A percentile compares a stretch with the other conserved stretches of the same genome.
phyloP scores from a whole-genome alignment of 1,140 invertebrate species.

The Drosophila bipectinata region DNA sequence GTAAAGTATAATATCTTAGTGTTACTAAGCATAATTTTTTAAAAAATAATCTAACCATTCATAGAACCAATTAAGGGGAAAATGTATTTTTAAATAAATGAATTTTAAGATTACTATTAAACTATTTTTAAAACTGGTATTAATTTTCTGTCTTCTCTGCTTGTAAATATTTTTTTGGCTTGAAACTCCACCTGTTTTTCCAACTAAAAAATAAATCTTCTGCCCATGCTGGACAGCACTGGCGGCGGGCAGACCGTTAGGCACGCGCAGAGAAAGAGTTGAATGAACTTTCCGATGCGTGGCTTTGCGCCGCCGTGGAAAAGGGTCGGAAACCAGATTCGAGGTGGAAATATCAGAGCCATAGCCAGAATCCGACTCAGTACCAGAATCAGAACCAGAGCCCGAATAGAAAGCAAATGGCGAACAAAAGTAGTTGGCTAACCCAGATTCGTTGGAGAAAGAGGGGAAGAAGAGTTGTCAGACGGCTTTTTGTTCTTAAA shows the following conservation, averaged over 20 bases:
- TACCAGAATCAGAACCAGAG: slow-evolving; percentile 9
- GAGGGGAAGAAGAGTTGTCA: slow-evolving; percentile 26
- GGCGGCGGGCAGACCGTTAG: slow-evolving; percentile 40
- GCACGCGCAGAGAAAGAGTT: slow-evolving; percentile 66
- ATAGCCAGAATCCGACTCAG: slow-evolving; percentile 27
- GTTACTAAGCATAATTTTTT: neutral
- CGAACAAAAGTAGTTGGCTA: slow-evolving; percentile 39
- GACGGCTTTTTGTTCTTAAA: slow-evolving; percentile 33
- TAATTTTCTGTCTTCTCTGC: neutral
- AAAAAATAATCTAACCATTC: too few relatives aligned
- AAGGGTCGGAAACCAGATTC: slow-evolving; percentile 59
- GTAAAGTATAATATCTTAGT: neutral
- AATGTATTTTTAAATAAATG: too few relatives aligned
- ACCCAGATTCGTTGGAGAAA: slow-evolving; percentile 36
- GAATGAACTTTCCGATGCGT: slow-evolving; percentile 67
- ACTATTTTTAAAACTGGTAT: neutral
- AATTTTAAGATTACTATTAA: neutral
- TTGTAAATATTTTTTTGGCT: neutral
- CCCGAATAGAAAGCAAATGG: slow-evolving; percentile 68
- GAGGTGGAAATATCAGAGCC: slow-evolving; percentile 3
- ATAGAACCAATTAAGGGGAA: too few relatives aligned
- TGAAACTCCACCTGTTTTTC: neutral
- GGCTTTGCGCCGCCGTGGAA: slow-evolving; percentile 58
- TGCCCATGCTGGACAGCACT: slow-evolving; percentile 13
- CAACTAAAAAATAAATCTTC: neutral